Base-by-base conservation (phyloP, 1,140 invertebrate species). In the Caenorhabditis briggsae region DNA sequence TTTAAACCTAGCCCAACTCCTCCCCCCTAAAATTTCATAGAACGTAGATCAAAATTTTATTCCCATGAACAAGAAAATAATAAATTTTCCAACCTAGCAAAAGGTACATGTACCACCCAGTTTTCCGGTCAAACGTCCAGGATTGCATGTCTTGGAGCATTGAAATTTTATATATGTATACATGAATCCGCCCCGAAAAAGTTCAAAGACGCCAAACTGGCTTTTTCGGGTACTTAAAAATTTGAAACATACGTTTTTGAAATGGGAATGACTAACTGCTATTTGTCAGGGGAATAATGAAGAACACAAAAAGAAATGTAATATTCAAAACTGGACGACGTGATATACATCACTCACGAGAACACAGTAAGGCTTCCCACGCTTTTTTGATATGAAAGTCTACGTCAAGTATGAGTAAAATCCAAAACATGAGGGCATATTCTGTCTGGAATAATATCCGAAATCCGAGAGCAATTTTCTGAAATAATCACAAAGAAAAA, bases 101-200 rank as follows among this genome's bases (percentile, higher is more conserved):
- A 33, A 70, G 41, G 64, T 46, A 46, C 7, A 46, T 50, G 23
- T 78, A 78, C 43, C 70, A 12, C 46, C 70, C 46, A 78, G 43
- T 50, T 78, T 78, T 50, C 64, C 64, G 64, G 64, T 70, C 43
- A 43, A 46, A 50, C 18, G 33, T 53, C 43, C 9, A 23, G 70
- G 70, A 78, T 78, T 46, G 43, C 70, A 78, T 78, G 46, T 78
- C 70, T 78, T 46, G 53, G 33, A 23, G 41, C 65, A 18, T 70
- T 46, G 70, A 48, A 78, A 78, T 50, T n/a, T 53, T 50, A 70
- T 70, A 70, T 46, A 25, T 70, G 61, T 33, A 53, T 53, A 16
- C 16, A 53, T 78, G 43, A 12, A 9, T 43, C 70, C 43, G 33
- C 43, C 43, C 5, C n/a, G 16, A 12, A n/a, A 65, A 33, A 50